Evolutionary conservation across 2,113 vertebrate species (phyloP), one percentile per base, ranked within the genome.

Genomic region (Poecilia latipinna): DNA sequence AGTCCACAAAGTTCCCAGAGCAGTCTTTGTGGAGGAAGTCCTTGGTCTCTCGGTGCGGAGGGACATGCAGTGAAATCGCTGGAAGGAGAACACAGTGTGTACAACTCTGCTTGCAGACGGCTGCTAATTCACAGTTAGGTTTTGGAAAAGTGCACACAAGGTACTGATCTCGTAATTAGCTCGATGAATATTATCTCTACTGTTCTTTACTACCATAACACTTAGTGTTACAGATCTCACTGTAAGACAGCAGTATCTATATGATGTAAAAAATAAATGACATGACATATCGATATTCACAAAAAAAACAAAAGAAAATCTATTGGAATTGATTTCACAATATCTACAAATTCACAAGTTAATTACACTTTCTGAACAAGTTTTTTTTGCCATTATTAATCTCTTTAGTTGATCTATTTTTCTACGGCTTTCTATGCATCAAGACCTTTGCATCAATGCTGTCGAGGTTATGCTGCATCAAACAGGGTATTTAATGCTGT

Each of bases 331-430:
- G 65, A 82, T 88, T 90, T 92, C 90, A 94, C 91, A 88, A 93
- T 91, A 93, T 94, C 86, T 91, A 93, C 86, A 93, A 90, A 93
- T 92, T 91, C 91, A 94, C 89, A 88, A 93, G 74, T 88, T 85
- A 68, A 78, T 83, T 77, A 85, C 89, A 90, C 83, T 85, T 84
- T 90, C 77, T 85, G 85, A 86, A 86, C 82, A 82, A 83, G 70
- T 82, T 81, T 78, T 29, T 29, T 29, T 90, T 82, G 83, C 85
- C 84, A 75, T 87, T 79, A 82, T 74, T 88, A 86, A 70, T 80
- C 91, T 79, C 24, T 82, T 80, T 32, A 75, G 74, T 70, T 78
- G 42, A 66, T 82, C 72, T 91, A 90, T 82, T 91, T 83, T 29
- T 86, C 88, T 93, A 93, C 85, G 33, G 81, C 65, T 80, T 83